Base-by-base conservation (phyloP, 2,113 vertebrate species). In the Gymnocephalus cernua region DNA sequence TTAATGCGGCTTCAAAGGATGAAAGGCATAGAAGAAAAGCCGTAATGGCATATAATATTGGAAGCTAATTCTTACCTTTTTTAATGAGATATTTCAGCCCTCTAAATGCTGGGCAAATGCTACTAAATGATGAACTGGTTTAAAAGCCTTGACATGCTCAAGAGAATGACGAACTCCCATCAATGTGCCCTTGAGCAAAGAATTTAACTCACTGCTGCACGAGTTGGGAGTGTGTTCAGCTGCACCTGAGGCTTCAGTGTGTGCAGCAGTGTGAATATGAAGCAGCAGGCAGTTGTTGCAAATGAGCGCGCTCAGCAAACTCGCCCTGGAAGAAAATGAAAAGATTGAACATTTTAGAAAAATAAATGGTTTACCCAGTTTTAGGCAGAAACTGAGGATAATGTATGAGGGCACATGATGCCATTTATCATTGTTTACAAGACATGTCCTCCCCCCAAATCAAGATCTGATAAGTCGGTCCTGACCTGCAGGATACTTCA, bases 351-450 rank as follows among this genome's bases (percentile, higher is more conserved):
- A 50, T 58, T 47, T 45, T 13, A 4, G 5, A 23, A 73, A 75
- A 71, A 70, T 32, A 54, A 85, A 84, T 47, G 70, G 47, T 70
- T 75, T 35, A 27, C 11, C 58, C 57, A 19, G 50, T 74, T 79
- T 71, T 2, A 59, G 68, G 57, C 83, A 71, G 53, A 81, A 84
- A 50, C n/a, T 15, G 61, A 77, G 81, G 71, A 80, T 82, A 86
- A 82, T 63, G 58, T 63, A 80, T 66, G 86, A 76, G 48, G 51
- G 57, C 67, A 54, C 66, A 29, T 41, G 21, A 58, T 57, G 74
- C 38, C 48, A 69, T 92, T 88, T 63, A 65, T 90, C 85, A 86
- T 82, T 78, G 88, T 92, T 93, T 91, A 87, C 79, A 54, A 68
- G 80, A 86, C 80, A 16, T 8, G 66, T 81, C 86, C 84, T 76